Conservation (phyloP, 2,113 vertebrate species). For the Cromileptes altivelis region DNA sequence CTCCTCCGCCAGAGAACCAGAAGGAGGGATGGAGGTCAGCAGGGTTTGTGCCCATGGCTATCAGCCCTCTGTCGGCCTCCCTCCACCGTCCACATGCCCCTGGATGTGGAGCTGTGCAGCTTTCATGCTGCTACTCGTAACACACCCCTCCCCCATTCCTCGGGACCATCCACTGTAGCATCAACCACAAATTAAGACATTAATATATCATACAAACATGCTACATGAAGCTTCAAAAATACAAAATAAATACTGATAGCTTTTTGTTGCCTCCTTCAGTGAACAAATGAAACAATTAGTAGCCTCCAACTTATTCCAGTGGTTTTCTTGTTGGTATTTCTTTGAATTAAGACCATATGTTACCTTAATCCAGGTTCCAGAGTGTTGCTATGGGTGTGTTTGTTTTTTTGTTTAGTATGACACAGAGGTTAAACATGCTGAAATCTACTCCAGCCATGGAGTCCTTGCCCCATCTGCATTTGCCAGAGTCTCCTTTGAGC, state of each 20-base stretch:
- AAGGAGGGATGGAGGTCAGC: no score
- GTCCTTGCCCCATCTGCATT: neutral
- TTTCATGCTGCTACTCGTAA: no score
- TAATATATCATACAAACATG: neutral
- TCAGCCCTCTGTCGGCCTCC: no score
- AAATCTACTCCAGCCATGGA: neutral
- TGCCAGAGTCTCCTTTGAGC: neutral
- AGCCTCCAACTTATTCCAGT: neutral
- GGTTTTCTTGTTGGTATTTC: neutral
- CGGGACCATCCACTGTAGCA: no score
- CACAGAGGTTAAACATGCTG: neutral
- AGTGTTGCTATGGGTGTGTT: neutral
- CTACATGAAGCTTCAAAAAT: neutral
- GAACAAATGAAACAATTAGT: neutral
- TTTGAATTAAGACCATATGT: neutral
- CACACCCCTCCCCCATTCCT: no score
- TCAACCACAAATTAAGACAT: neutral
- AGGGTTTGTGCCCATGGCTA: no score
- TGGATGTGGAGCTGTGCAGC: no score
- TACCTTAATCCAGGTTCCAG: conserved; percentile 3
- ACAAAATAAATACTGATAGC: neutral
- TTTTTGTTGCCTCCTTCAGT: neutral
- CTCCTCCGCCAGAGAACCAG: no score
- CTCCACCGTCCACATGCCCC: no score
- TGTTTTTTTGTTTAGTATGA: conserved; percentile 5